phyloP scores from a whole-genome alignment of 2,797 vertebrate species.

The Microctenopoma lineatum region DNA sequence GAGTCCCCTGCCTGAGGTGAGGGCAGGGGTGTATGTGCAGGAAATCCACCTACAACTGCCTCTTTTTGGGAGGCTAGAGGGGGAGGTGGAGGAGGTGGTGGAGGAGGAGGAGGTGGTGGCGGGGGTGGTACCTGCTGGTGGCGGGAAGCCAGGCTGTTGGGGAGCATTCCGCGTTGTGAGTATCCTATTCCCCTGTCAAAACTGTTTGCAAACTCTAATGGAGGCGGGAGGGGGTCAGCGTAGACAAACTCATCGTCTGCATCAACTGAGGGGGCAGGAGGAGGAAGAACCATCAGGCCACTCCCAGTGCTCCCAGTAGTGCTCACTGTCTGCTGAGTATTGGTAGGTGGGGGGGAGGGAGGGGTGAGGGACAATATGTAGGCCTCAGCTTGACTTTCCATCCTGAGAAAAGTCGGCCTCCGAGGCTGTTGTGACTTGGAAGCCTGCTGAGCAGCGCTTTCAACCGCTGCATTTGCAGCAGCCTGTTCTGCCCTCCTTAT shows the following conservation, averaged over 20 bases:
- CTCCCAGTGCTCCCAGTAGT: conserved; percentile 75
- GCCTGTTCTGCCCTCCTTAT: conserved; percentile 83
- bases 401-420: conserved; percentile 82
- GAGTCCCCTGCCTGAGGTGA: conserved; percentile 89
- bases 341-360: conserved; percentile 77
- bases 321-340: conserved; percentile 61
- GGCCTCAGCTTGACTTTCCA: conserved; percentile 84
- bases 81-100: conserved; percentile 73
- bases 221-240: conserved; percentile 91
- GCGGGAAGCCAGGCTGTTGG: conserved; percentile 60
- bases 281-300: conserved; percentile 89
- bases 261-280: conserved; percentile 91
- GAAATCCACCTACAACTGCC: conserved; percentile 72
- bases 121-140: conserved; percentile 70
- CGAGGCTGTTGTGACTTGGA: conserved; percentile 70
- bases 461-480: conserved; percentile 51
- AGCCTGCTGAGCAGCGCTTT: conserved; percentile 65
- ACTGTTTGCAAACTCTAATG: conserved; percentile 93
- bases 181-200: conserved; percentile 85
- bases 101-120: conserved; percentile 75
- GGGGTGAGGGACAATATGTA: conserved; percentile 83
- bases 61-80: conserved; percentile 80
- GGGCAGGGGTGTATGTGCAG: conserved; percentile 76
- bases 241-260: conserved; percentile 92
- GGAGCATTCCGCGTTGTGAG: conserved; percentile 62